Evolutionary conservation across 2,113 vertebrate species (phyloP), one percentile per base, ranked within the genome.

Genomic region (Platycercus adscitus): DNA sequence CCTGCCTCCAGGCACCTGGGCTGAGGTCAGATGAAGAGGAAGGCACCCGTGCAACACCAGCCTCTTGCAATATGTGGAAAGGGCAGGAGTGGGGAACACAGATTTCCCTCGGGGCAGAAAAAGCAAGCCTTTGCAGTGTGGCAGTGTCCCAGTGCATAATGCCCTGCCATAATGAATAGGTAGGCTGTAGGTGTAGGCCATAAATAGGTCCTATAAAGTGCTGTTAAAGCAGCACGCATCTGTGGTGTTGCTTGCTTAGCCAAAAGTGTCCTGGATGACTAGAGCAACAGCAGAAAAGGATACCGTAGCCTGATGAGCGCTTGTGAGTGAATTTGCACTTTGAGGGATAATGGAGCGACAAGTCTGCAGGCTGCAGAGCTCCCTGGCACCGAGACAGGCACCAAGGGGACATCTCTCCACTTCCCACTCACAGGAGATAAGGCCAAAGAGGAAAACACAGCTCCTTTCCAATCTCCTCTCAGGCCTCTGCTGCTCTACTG

Each of bases 21-120:
- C 80, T 68, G 52, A 94, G 88, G 90, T 83, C 73, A 91, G 80
- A 17, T 33, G 68, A 66, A 75, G 86, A 83, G 60, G 70, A 91
- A 55, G 68, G 39, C 3, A 6, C 49, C 0, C 0, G 1, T 13
- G 1, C 46, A 71, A 46, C 66, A 41, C 72, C 80, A 86, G 43
- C 64, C 15, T 86, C 77, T 81, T 61, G n/a, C 37, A 56, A n/a
- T 28, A 41, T 2, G 2, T 44, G 53, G 77, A 31, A 47, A 29
- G 23, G 28, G 20, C 17, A 29, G 43, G 17, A 84, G 39, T 24
- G 15, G 19, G 80, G 25, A 81, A 20, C 4, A 7, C 39, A 33
- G 35, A 5, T 82, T 94, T 87, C 87, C 89, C 89, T 76, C 1
- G 0, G 66, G 92, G 81, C 86, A 94, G 64, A 60, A 85, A 43